Conservation (phyloP, 2,113 vertebrate genomes). For the Rousettus leschenaultii region DNA sequence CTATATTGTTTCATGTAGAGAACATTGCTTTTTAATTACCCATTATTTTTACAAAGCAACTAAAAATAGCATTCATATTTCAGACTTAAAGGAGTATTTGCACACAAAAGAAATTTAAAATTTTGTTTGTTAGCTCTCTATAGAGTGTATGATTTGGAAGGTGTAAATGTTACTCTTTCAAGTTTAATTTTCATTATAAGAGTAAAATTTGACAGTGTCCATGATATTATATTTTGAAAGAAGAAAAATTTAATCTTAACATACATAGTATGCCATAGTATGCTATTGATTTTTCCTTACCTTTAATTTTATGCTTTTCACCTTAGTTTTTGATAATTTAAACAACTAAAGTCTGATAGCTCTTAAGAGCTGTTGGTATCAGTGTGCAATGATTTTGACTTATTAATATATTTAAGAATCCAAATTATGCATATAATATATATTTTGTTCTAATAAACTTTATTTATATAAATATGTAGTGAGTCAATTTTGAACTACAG, state of each 20-base stretch:
- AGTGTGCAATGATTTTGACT: background rate
- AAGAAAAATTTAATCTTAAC: background rate
- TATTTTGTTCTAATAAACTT: background rate
- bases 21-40: background rate
- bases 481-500: background rate
- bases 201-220: background rate
- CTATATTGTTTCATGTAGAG: background rate
- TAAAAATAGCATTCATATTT: background rate
- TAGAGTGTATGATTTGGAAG: background rate
- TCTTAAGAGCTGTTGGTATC: background rate
- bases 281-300: background rate
- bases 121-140: background rate
- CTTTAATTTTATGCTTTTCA: slow-evolving; percentile 37
- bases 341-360: background rate
- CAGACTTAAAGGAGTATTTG: background rate
- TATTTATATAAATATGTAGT: background rate
- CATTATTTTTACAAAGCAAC: background rate
- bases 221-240: background rate
- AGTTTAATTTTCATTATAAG: background rate
- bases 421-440: background rate
- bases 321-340: slow-evolving; percentile 35
- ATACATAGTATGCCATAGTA: background rate
- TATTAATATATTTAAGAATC: background rate
- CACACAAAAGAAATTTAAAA: background rate
- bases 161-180: background rate